Evolutionary conservation across 2,888 invertebrate genomes (phyloP).

Genomic region (Zonitis immaculata): DNA sequence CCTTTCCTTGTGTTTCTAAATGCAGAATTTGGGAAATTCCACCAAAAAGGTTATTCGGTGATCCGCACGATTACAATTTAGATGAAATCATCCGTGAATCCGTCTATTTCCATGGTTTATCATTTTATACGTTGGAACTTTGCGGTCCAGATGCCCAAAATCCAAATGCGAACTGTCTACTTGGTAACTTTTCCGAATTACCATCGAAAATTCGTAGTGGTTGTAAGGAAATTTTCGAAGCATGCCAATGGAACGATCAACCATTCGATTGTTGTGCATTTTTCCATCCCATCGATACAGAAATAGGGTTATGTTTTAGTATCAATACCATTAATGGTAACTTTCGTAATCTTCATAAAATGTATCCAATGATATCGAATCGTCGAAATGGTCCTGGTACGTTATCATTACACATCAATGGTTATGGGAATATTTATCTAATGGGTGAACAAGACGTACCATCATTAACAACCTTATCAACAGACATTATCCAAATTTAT

Average conservation of each 20-base stretch:
- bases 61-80: slow-evolving; percentile 61
- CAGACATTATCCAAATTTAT: slow-evolving; percentile 56
- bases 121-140: slow-evolving; percentile 61
- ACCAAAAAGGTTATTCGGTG: no score
- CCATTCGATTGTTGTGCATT: slow-evolving; percentile 62
- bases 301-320: slow-evolving; percentile 62
- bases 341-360: slow-evolving; percentile 41
- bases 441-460: slow-evolving; percentile 66
- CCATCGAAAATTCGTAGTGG: slow-evolving; percentile 55
- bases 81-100: slow-evolving; percentile 68
- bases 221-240: slow-evolving; percentile 54
- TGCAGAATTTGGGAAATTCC: no score
- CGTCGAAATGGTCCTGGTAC: slow-evolving; percentile 59
- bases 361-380: slow-evolving; percentile 57
- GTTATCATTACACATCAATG: slow-evolving; percentile 53
- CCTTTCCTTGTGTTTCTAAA: no score
- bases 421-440: slow-evolving; percentile 57
- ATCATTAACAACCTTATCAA: slow-evolving; percentile 60
- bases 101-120: slow-evolving; percentile 62
- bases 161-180: slow-evolving; percentile 51
- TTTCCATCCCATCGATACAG: slow-evolving; percentile 62
- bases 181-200: slow-evolving; percentile 57
- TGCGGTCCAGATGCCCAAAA: slow-evolving; percentile 51
- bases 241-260: slow-evolving; percentile 59
- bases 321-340: slow-evolving; percentile 62